Evolutionary conservation across 1,140 invertebrate genomes (phyloP).

Genomic region (Rhynchophorus ferrugineus): DNA sequence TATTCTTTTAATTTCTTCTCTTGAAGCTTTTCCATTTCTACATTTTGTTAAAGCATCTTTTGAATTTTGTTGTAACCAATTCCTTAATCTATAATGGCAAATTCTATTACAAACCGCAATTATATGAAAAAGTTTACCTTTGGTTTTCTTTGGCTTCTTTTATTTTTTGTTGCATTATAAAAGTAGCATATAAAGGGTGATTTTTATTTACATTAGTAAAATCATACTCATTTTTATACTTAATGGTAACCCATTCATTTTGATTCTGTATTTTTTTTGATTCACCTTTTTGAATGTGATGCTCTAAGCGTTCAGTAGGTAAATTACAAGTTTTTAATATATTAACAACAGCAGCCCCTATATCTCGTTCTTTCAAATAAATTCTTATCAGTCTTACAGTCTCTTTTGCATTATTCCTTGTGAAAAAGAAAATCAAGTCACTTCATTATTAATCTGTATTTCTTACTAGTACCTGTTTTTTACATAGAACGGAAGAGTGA

Average conservation of each 20-base stretch:
- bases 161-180: slow-evolving; percentile 47
- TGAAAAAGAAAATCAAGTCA: slow-evolving; percentile 26
- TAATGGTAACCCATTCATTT: slow-evolving; percentile 17
- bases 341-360: slow-evolving; percentile 65
- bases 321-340: slow-evolving; percentile 75
- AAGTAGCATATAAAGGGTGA: slow-evolving; percentile 47
- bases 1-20: slow-evolving; percentile 59
- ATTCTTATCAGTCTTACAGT: slow-evolving; percentile 67
- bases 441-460: too few relatives aligned
- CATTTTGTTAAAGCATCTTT: slow-evolving; percentile 52
- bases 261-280: slow-evolving; percentile 4
- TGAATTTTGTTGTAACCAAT: slow-evolving; percentile 60
- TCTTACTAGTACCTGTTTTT: slow-evolving; percentile 58
- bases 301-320: slow-evolving; percentile 75
- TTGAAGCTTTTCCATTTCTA: slow-evolving; percentile 52
- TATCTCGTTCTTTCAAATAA: slow-evolving; percentile 56
- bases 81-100: slow-evolving; percentile 42
- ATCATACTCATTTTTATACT: slow-evolving; percentile 37
- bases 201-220: slow-evolving; percentile 46
- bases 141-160: slow-evolving; percentile 43
- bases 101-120: not conserved
- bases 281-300: slow-evolving; percentile 42
- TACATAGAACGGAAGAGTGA: slow-evolving; percentile 67
- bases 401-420: slow-evolving; percentile 38
- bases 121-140: slow-evolving; percentile 21